Evolutionary conservation across 2,797 vertebrate species (phyloP).

Genomic region (Triplophysa bombifrons): DNA sequence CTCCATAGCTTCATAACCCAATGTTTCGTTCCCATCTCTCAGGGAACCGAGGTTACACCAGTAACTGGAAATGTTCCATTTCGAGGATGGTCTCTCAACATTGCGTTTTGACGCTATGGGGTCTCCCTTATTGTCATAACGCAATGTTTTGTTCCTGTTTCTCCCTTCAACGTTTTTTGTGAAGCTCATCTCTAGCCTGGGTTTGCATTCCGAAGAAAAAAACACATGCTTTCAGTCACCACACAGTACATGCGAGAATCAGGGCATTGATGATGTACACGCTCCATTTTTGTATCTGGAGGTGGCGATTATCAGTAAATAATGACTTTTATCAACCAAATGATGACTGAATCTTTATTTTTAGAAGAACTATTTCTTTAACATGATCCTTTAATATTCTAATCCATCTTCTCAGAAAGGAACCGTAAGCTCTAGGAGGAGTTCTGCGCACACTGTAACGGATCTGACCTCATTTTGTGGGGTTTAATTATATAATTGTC

Average conservation of each 20-base stretch:
- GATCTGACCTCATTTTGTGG: conserved; percentile 53
- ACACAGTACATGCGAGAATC: neutral
- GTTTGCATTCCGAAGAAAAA: neutral
- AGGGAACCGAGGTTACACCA: too few species aligned
- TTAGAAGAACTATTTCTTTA: neutral
- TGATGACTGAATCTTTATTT: neutral
- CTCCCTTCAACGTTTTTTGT: too few species aligned
- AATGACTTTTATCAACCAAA: neutral
- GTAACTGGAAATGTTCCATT: too few species aligned
- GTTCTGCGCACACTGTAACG: conserved; percentile 33
- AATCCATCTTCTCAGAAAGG: conserved; percentile 4
- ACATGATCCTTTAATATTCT: conserved; percentile 13
- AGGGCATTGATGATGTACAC: neutral
- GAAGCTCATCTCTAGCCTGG: too few species aligned
- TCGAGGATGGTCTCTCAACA: too few species aligned
- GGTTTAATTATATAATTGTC: conserved; percentile 56
- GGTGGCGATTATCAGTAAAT: neutral
- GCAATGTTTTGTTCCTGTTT: too few species aligned
- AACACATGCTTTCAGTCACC: neutral
- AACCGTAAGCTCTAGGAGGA: conserved; percentile 20
- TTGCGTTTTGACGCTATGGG: too few species aligned
- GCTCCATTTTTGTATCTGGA: neutral
- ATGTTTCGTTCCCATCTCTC: too few species aligned
- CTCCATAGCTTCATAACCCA: too few species aligned
- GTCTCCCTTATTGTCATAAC: too few species aligned